Evolutionary conservation across 2,797 vertebrate genomes (phyloP).

Genomic region (Enteromius anoplus): DNA sequence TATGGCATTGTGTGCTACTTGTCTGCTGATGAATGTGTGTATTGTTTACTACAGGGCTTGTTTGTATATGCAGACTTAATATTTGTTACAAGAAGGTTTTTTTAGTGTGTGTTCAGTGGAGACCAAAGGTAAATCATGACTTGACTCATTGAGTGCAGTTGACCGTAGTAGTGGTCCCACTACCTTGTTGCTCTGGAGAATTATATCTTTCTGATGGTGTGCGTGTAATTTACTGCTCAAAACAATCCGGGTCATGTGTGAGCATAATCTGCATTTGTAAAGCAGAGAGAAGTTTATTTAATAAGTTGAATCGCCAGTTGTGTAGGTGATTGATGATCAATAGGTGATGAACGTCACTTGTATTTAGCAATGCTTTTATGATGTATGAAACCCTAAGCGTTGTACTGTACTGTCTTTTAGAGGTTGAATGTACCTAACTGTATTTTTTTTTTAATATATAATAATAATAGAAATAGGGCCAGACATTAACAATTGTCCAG

Average conservation of each 20-base stretch:
- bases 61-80: conserved; percentile 19
- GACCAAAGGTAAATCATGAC: conserved; percentile 25
- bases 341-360: not conserved
- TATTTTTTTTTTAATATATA: not conserved
- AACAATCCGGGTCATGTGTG: not conserved
- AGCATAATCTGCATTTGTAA: conserved; percentile 5
- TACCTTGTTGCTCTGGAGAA: conserved; percentile 28
- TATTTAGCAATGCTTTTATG: not conserved
- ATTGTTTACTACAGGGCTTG: conserved; percentile 3
- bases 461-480: not conserved
- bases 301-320: not conserved
- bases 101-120: not conserved
- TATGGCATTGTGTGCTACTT: not conserved
- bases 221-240: conserved; percentile 22
- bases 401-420: conserved; percentile 9
- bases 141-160: conserved; percentile 1
- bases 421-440: conserved; percentile 26
- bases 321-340: not conserved
- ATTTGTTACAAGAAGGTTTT: not conserved
- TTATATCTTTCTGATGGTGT: conserved; percentile 10
- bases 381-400: not conserved
- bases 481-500: not conserved
- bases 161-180: not conserved
- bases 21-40: not conserved
- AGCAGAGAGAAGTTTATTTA: conserved; percentile 5